Conservation (phyloP, 2,797 vertebrate species). For the Lemur catta region DNA sequence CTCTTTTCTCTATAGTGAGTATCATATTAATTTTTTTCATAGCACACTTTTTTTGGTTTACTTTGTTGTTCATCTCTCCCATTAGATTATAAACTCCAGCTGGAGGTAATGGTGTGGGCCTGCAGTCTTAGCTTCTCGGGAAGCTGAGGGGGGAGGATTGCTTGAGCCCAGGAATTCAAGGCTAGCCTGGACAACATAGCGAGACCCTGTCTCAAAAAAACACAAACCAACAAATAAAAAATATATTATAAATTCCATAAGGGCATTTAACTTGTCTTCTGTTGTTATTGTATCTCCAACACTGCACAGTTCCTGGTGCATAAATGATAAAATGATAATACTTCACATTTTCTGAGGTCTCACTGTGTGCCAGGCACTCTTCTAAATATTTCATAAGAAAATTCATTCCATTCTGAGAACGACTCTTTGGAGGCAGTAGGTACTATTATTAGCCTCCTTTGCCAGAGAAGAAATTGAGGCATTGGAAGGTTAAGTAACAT, state of each 20-base stretch:
- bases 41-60: not conserved
- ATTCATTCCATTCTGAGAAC: not conserved
- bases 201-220: not conserved
- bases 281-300: not conserved
- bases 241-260: not conserved
- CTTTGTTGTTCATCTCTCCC: not conserved
- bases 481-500: not conserved
- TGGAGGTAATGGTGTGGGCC: not conserved
- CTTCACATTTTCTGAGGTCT: not conserved
- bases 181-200: not conserved
- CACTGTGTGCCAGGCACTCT: not conserved
- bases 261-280: not conserved
- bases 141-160: not conserved
- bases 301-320: not conserved
- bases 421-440: not conserved
- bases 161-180: not conserved
- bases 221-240: not conserved
- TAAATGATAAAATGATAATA: not conserved
- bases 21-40: not conserved
- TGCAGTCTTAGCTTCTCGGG: not conserved
- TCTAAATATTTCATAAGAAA: constrained; percentile 2
- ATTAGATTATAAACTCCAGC: not conserved
- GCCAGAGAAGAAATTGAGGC: not conserved
- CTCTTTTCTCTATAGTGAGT: not conserved
- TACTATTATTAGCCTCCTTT: not conserved